Evolutionary conservation across 2,888 invertebrate genomes (phyloP).

Genomic region (Nomada fabriciana): DNA sequence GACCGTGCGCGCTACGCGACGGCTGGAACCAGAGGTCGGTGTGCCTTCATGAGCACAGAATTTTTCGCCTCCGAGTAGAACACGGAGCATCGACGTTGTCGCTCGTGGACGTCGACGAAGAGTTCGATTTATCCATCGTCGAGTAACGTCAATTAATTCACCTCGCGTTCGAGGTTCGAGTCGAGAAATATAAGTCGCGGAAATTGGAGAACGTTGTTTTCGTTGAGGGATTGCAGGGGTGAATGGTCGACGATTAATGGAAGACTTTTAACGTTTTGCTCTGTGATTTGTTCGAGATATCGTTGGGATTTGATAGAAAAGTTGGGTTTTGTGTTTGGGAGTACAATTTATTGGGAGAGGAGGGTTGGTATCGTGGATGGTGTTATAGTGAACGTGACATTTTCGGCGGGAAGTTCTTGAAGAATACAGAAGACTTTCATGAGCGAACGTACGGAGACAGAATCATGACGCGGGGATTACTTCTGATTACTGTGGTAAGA

Average conservation of each 20-base stretch:
- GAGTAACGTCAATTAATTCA: not conserved
- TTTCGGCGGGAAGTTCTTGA: slow-evolving; percentile 7
- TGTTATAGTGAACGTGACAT: slow-evolving; percentile 45
- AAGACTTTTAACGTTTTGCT: not conserved
- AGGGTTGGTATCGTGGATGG: slow-evolving; percentile 2
- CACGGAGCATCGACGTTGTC: not conserved
- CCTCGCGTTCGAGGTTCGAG: not conserved
- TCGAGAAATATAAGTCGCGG: not conserved
- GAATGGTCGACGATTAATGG: not conserved
- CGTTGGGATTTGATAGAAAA: not conserved
- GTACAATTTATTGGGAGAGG: not conserved
- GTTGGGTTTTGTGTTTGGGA: not conserved
- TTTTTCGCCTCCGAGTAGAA: slow-evolving; percentile 28
- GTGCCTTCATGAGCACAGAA: slow-evolving; percentile 34
- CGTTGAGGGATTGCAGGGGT: not conserved
- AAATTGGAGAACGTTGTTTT: not conserved
- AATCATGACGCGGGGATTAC: slow-evolving; percentile 53
- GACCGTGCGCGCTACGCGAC: slow-evolving; percentile 31
- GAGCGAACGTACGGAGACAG: slow-evolving; percentile 32
- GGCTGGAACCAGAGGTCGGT: slow-evolving; percentile 30
- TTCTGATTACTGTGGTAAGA: slow-evolving; percentile 61
- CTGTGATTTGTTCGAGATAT: not conserved
- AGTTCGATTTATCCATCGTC: not conserved
- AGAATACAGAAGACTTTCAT: slow-evolving; percentile 42
- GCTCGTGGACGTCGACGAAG: slow-evolving; percentile 5